These are phyloP conservation scores for Microplitis deprimator DNA, from an alignment of 2,888 invertebrate genomes.

Conservation along the genomic window DNA sequence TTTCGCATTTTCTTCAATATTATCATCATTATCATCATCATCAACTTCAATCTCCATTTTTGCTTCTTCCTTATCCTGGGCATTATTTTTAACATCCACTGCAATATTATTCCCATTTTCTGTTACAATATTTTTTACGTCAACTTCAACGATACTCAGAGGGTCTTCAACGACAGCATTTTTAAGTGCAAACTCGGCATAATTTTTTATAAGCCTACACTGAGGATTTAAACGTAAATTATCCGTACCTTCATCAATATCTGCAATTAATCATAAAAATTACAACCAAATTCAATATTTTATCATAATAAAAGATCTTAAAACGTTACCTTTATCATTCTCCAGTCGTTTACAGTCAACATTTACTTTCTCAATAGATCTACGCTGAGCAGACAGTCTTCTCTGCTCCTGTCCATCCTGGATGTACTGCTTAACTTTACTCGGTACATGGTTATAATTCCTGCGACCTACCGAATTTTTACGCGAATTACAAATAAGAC, in stretches of 20 bases:
- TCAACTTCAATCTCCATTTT: not conserved
- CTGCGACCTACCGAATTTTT: conserved; percentile 47
- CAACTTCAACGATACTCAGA: not conserved
- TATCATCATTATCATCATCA: not conserved
- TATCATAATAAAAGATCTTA: not conserved
- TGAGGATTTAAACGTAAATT: not conserved
- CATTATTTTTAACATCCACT: not conserved
- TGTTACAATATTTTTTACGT: not conserved
- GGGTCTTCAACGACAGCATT: not conserved
- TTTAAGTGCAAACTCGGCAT: not conserved
- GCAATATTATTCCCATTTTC: conserved; percentile 33
- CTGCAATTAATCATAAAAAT: not conserved
- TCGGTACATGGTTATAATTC: conserved; percentile 60
- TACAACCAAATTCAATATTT: not conserved
- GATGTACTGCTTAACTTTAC: conserved; percentile 66
- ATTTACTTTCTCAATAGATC: conserved; percentile 20
- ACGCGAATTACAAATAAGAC: not conserved
- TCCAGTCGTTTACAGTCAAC: not conserved
- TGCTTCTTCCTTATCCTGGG: not conserved
- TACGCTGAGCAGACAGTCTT: conserved; percentile 46
- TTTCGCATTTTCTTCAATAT: not conserved
- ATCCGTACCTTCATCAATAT: not conserved
- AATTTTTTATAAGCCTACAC: not conserved
- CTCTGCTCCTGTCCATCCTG: conserved; percentile 53
- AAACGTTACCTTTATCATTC: not conserved